Conservation (phyloP, 2,797 vertebrate species). For the Ficedula albicollis region DNA sequence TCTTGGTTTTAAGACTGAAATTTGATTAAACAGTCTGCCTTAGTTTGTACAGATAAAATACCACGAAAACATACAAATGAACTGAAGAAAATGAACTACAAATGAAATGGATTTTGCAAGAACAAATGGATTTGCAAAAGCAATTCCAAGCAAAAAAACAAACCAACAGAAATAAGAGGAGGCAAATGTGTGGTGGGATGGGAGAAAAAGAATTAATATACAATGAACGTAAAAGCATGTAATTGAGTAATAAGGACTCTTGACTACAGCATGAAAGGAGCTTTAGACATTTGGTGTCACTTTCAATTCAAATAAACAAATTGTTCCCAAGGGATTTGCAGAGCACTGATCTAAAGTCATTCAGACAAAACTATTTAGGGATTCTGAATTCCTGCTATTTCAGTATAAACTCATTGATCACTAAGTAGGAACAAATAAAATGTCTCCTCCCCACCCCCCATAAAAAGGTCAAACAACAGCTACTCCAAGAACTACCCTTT, state of each 20-base stretch:
- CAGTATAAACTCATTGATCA: neutral
- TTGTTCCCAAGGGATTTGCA: neutral
- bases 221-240: neutral
- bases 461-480: neutral
- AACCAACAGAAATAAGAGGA: neutral
- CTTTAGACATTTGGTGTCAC: neutral
- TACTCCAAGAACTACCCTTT: neutral
- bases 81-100: neutral
- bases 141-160: neutral
- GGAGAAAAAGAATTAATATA: neutral
- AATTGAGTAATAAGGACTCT: neutral
- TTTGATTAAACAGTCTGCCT: neutral
- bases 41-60: neutral
- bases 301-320: neutral
- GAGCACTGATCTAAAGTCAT: neutral
- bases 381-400: neutral
- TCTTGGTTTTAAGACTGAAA: neutral
- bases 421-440: neutral
- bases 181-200: neutral
- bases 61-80: neutral
- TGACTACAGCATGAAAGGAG: neutral
- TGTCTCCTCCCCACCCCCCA: fast-evolving
- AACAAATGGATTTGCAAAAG: neutral
- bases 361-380: neutral
- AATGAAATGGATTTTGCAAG: neutral